Evolutionary conservation across 2,113 vertebrate genomes (phyloP).

Genomic region (Cynoglossus semilaevis): DNA sequence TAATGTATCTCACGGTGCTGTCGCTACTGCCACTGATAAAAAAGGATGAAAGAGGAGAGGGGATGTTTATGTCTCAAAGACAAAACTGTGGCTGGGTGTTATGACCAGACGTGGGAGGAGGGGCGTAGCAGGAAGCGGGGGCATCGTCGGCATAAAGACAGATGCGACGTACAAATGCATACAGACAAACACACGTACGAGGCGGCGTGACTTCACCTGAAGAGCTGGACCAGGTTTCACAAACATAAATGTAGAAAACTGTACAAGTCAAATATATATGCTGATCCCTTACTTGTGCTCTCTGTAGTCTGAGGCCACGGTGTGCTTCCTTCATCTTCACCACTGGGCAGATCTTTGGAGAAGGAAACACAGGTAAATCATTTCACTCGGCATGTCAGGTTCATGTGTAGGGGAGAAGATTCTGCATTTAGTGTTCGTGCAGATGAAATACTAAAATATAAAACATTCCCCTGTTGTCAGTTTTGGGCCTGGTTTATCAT

Average conservation of each 20-base stretch:
- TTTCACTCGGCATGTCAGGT: constrained; percentile 2
- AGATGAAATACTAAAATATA: constrained; percentile 2
- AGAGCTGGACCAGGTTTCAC: constrained; percentile 24
- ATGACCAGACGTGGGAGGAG: constrained; percentile 52
- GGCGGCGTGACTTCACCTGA: constrained; percentile 3
- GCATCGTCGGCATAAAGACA: constrained; percentile 46
- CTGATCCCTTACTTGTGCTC: constrained; percentile 66
- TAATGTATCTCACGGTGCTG: constrained; percentile 52
- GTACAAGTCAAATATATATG: constrained; percentile 2
- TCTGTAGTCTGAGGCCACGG: constrained; percentile 46
- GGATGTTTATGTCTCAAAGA: constrained; percentile 65
- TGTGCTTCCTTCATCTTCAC: constrained; percentile 77
- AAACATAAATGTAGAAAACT: constrained; percentile 9
- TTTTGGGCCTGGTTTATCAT: constrained; percentile 7
- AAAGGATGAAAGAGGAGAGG: constrained; percentile 54
- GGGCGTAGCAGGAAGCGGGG: constrained; percentile 58
- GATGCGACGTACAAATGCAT: constrained; percentile 10
- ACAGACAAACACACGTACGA: constrained; percentile 10
- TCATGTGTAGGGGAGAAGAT: not conserved
- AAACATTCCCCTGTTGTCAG: not conserved
- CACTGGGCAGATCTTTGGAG: constrained; percentile 69
- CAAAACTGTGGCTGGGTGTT: constrained; percentile 57
- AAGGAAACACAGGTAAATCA: not conserved
- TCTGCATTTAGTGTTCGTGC: not conserved
- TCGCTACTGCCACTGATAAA: constrained; percentile 41